Percentiles rank a stretch among this genome's conserved stretches.
phyloP scores from a whole-genome alignment of 1,140 invertebrate genomes.

The Latrodectus geometricus region DNA sequence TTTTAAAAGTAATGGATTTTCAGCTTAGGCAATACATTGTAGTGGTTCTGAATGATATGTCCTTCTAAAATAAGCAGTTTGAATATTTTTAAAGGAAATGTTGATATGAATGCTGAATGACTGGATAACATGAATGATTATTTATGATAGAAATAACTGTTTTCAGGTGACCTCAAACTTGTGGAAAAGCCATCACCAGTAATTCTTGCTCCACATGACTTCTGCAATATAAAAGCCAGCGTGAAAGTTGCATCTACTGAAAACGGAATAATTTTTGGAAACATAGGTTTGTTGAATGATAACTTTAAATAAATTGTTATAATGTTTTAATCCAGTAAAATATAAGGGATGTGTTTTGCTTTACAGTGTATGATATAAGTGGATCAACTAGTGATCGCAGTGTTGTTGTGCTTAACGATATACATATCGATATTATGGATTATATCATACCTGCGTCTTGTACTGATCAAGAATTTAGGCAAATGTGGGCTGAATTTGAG shows the following conservation, averaged over 20 bases:
- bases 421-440: conserved; percentile 99
- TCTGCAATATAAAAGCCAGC: conserved; percentile 97
- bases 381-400: conserved; percentile 94
- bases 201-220: conserved; percentile 95
- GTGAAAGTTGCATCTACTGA: conserved; percentile 96
- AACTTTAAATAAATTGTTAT: neutral
- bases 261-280: conserved; percentile 99
- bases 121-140: neutral
- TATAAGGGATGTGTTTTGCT: conserved; percentile 22
- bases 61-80: neutral
- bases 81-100: neutral
- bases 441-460: conserved; percentile 98
- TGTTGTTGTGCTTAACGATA: conserved; percentile 98
- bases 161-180: conserved; percentile 88
- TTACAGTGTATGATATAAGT: conserved; percentile 90
- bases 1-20: no score
- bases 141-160: neutral
- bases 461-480: conserved; percentile 94
- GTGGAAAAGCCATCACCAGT: conserved; percentile 97
- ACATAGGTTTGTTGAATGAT: conserved; percentile 80
- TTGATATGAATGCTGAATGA: neutral
- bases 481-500: conserved; percentile 99
- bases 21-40: no score
- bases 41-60: no score
- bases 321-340: neutral